Base-by-base conservation (phyloP, 2,113 vertebrate genomes). In the Mugil cephalus region DNA sequence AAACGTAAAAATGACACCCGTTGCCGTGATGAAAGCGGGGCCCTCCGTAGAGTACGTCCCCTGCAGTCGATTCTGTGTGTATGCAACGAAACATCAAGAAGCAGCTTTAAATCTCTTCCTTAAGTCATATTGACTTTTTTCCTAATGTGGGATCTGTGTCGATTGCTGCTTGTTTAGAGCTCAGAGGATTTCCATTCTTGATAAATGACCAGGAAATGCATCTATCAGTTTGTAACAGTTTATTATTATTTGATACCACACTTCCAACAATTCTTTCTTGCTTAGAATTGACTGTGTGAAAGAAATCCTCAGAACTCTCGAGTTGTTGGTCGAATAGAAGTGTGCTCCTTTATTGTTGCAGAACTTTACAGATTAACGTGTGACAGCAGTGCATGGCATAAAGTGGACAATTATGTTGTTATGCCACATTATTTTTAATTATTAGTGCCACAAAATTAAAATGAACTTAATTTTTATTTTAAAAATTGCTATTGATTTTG, bases 241-340 rank as follows among this genome's bases (percentile, higher is more conserved):
- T n/a, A n/a, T n/a, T 59, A 38, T 80, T 4, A 21, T 48, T 35
- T 8, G 11, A 40, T 19, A 45, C 24, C 2, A 30, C 24, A 30
- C 9, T 5, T 35, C 10, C 1, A 18, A 21, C 0, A 14, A 35
- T 6, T 17, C 1, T 65, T 54, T 39, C 6, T 4, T 68, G 8
- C 4, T 1, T 52, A 40, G 46, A 4, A 10, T 6, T 40, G 64
- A 55, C 43, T 53, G 12, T 60, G 0, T 43, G 4, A 47, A 6
- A 45, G 24, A 60, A 79, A 79, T 43, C 79, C 75, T 82, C 75
- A 69, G 81, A 84, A 70, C 76, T 85, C 68, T 75, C n/a, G 18
- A 56, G 46, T 18, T 30, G 50, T 42, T 64, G 18, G 21, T 10
- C 4, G 65, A 10, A 24, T 6, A 58, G 4, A 4, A 53, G 39